Conservation (phyloP, 2,888 invertebrate species). For the Isoperla grammatica region DNA sequence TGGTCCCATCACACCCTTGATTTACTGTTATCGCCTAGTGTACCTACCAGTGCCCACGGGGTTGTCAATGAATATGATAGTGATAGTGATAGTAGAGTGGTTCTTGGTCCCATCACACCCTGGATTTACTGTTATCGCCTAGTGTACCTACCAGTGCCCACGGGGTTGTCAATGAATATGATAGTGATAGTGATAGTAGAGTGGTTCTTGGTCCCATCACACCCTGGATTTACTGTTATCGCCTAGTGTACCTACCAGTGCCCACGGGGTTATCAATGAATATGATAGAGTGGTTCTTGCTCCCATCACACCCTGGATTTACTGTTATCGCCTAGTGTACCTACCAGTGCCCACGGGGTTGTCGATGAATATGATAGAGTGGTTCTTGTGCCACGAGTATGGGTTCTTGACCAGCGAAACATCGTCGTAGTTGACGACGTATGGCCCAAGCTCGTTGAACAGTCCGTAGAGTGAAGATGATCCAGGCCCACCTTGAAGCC, state of each 20-base stretch:
- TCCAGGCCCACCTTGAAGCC: conserved; percentile 57
- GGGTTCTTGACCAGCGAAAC: conserved; percentile 43
- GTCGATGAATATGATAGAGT: conserved; percentile 59
- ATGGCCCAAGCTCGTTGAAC: conserved; percentile 60
- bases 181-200: too few relatives aligned
- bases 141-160: conserved; percentile 51
- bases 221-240: too few relatives aligned
- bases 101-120: too few relatives aligned
- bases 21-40: too few relatives aligned
- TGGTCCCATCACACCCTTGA: too few relatives aligned
- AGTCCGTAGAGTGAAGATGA: conserved; percentile 53
- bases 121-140: too few relatives aligned
- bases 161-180: conserved; percentile 62
- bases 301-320: conserved; percentile 41
- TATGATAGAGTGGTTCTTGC: conserved; percentile 55
- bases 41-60: too few relatives aligned
- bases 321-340: neutral
- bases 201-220: conserved; percentile 43
- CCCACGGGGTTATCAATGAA: conserved; percentile 66
- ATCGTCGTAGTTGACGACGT: conserved; percentile 48
- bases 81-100: too few relatives aligned
- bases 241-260: conserved; percentile 40
- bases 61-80: too few relatives aligned
- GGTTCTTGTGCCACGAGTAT: conserved; percentile 57
- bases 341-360: conserved; percentile 58